Conservation (phyloP, 2,888 invertebrate genomes). For the Blera fallax region DNA sequence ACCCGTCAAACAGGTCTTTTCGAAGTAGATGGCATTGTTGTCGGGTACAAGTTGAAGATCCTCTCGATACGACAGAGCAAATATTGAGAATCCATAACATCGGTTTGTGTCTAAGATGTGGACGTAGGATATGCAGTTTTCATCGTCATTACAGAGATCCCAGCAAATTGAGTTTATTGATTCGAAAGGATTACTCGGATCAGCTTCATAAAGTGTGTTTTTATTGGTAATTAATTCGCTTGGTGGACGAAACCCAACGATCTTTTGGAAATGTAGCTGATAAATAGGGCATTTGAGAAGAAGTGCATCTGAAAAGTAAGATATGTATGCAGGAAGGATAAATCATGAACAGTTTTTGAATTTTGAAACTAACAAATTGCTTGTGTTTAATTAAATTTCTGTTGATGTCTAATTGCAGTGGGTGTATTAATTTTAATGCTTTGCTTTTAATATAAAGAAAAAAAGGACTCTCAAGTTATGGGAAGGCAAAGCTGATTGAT, state of each 20-base stretch:
- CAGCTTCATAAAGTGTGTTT: conserved; percentile 77
- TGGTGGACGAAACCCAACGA: conserved; percentile 80
- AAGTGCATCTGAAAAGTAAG: conserved; percentile 77
- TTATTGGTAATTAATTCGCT: conserved; percentile 76
- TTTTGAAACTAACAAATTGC: neutral
- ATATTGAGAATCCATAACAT: conserved; percentile 80
- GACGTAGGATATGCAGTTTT: conserved; percentile 80
- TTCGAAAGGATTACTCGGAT: conserved; percentile 30
- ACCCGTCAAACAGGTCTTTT: conserved; percentile 80
- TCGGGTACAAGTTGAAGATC: conserved; percentile 78
- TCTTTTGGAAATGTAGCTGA: conserved; percentile 81
- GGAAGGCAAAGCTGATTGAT: too few species aligned
- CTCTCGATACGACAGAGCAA: conserved; percentile 75
- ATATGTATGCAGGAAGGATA: conserved; percentile 3
- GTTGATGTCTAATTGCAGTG: too few species aligned
- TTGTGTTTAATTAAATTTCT: too few species aligned
- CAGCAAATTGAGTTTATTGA: conserved; percentile 77
- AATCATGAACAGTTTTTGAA: neutral
- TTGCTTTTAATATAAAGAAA: too few species aligned
- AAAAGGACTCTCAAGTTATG: too few species aligned
- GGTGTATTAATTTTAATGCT: too few species aligned
- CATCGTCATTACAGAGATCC: conserved; percentile 78
- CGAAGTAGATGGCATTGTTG: conserved; percentile 80
- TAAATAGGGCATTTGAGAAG: conserved; percentile 80
- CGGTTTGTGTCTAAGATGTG: conserved; percentile 79